Percentiles rank a stretch among this genome's conserved stretches.
Evolutionary conservation across 2,797 vertebrate species (phyloP).

Genomic region (Sardinella longiceps): DNA sequence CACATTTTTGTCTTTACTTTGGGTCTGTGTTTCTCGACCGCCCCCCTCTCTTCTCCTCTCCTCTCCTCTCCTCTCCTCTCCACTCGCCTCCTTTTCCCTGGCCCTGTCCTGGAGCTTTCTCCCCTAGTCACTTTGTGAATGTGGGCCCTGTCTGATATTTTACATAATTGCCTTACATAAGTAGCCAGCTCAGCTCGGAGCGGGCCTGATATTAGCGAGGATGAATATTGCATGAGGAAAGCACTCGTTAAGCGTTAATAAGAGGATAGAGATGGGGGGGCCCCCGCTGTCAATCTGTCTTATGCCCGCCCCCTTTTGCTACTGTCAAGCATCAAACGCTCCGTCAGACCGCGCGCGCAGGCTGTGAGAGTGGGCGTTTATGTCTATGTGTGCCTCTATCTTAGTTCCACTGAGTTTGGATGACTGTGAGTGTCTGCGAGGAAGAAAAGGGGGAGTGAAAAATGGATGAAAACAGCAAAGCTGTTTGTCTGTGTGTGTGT

Average conservation of each 20-base stretch:
- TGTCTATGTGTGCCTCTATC: slow-evolving; percentile 8
- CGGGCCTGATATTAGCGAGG: slow-evolving; percentile 77
- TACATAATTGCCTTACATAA: slow-evolving; percentile 86
- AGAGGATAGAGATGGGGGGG: slow-evolving; percentile 77
- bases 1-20: slow-evolving; percentile 39
- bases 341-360: slow-evolving; percentile 16
- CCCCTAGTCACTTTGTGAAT: slow-evolving; percentile 69
- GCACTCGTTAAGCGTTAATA: slow-evolving; percentile 82
- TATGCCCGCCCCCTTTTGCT: slow-evolving; percentile 70
- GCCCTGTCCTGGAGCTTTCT: slow-evolving; percentile 70
- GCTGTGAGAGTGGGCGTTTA: not conserved
- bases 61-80: slow-evolving; percentile 2
- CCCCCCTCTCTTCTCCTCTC: slow-evolving; percentile 29
- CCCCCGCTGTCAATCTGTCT: slow-evolving; percentile 76
- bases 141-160: slow-evolving; percentile 76
- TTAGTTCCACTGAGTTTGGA: not conserved
- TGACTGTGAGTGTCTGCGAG: slow-evolving; percentile 50
- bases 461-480: not conserved
- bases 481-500: not conserved
- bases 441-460: slow-evolving; percentile 49
- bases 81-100: slow-evolving; percentile 46
- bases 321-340: slow-evolving; percentile 41
- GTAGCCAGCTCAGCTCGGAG: slow-evolving; percentile 76
- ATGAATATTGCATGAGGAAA: slow-evolving; percentile 84
- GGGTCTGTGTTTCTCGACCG: slow-evolving; percentile 33